Evolutionary conservation across 2,113 vertebrate genomes (phyloP), one percentile per base, ranked within the genome.

Genomic region (Phycodurus eques): DNA sequence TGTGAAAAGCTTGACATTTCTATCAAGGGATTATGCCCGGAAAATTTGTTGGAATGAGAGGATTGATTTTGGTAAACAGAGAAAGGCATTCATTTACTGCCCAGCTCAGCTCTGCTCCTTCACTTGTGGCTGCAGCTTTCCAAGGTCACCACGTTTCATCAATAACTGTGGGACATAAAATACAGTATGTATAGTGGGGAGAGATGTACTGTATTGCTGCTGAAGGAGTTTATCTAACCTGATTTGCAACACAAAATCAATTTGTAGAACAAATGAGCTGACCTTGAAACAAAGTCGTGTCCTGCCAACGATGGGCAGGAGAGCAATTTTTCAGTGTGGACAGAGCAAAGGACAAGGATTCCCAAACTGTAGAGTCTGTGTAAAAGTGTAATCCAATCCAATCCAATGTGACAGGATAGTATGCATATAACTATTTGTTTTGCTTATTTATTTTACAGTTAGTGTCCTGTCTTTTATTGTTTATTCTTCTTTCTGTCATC

Each of bases 191-290:
- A 79, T 61, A 85, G 84, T 71, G 27, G 70, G 71, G 56, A 68
- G 77, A 71, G 75, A 68, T 60, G 19, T 1, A 51, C 17, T 78
- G 43, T 7, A 31, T 13, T 74, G 42, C 63, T 63, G 77, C 62
- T 57, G 54, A 51, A 79, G 73, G 63, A 76, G 83, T 84, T 77
- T 63, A 84, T 85, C 83, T 77, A 71, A 74, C 57, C 70, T 69
- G 66, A 84, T 82, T 79, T 77, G 22, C 70, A 84, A 79, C 77
- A 79, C 74, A 76, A 83, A 85, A 85, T 85, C 82, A 82, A 91
- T 89, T 31, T 73, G 73, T 78, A 59, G 77, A 82, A 84, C 78
- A 81, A 80, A 89, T 81, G 67, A 74, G 66, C 68, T 78, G 77
- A 83, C 87, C 85, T 88, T 83, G 80, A 83, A 83, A 85, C 74